Conservation (phyloP, 2,888 invertebrate genomes). For the Beris morrisii region DNA sequence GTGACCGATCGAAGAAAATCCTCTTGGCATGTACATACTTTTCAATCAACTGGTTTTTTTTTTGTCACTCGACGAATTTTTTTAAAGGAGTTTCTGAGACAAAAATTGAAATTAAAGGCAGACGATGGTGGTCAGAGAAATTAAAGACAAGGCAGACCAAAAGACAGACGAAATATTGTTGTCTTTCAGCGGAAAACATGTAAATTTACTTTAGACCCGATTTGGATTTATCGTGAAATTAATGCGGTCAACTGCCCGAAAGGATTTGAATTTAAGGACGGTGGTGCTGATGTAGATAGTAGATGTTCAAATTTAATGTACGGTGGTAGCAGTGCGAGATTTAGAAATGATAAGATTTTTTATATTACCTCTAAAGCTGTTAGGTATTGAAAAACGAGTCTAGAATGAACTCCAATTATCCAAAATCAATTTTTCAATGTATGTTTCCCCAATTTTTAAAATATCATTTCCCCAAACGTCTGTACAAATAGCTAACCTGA, state of each 20-base stretch:
- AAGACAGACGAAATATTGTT: neutral
- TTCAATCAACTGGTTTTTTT: conserved; percentile 26
- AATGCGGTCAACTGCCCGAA: neutral
- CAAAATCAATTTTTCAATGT: no score
- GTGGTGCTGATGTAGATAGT: no score
- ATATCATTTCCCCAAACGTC: no score
- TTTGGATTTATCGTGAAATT: conserved; percentile 9
- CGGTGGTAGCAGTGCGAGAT: no score
- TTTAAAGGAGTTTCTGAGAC: conserved; percentile 17
- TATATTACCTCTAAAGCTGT: no score
- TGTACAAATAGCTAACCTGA: no score
- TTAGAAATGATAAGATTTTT: no score
- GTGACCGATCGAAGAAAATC: conserved; percentile 26
- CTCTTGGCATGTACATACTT: conserved; percentile 28
- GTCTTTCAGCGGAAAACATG: conserved; percentile 7
- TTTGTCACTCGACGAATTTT: neutral
- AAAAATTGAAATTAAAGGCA: conserved; percentile 10
- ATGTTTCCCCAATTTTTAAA: no score
- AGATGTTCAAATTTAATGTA: no score
- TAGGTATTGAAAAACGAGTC: no score
- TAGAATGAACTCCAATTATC: no score
- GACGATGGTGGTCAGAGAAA: neutral
- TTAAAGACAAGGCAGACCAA: neutral
- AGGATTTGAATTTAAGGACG: no score
- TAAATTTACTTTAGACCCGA: conserved; percentile 19